phyloP scores from a whole-genome alignment of 2,888 invertebrate species.

The Camptogramma bilineatum region DNA sequence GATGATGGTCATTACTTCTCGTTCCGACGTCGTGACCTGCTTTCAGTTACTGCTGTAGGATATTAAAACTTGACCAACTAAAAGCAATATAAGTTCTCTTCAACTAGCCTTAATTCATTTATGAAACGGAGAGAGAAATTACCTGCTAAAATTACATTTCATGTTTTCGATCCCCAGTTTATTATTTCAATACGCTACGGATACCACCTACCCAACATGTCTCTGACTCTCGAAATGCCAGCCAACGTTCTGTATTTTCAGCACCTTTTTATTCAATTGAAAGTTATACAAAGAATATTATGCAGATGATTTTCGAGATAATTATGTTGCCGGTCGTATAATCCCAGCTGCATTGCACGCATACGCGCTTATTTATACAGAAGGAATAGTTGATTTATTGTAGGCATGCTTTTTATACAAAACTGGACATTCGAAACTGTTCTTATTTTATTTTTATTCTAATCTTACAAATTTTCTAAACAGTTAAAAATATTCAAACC shows the following conservation, averaged over 20 bases:
- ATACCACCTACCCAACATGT: neutral
- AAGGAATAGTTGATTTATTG: neutral
- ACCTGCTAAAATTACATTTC: neutral
- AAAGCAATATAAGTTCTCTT: neutral
- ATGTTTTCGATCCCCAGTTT: conserved; percentile 1
- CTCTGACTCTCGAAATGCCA: neutral
- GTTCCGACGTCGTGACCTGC: conserved; percentile 1
- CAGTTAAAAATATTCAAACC: too few species aligned
- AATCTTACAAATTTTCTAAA: too few species aligned
- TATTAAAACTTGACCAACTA: neutral
- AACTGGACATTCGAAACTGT: too few species aligned
- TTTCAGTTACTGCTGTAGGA: neutral
- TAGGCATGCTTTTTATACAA: too few species aligned
- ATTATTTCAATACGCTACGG: conserved; percentile 2
- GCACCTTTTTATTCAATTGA: conserved; percentile 4
- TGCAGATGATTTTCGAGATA: conserved; percentile 14
- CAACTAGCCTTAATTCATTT: neutral
- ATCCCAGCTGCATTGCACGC: neutral
- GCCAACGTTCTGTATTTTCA: conserved; percentile 5
- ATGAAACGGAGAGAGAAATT: neutral
- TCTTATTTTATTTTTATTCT: too few species aligned
- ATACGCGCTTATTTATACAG: neutral
- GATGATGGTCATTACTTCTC: conserved; percentile 4
- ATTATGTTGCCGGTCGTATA: neutral
- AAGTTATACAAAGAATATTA: conserved; percentile 14